A percentile compares a stretch with the other conserved stretches of the same genome.
Conservation (phyloP, 2,113 vertebrate species). For the Lipotes vexillifer region DNA sequence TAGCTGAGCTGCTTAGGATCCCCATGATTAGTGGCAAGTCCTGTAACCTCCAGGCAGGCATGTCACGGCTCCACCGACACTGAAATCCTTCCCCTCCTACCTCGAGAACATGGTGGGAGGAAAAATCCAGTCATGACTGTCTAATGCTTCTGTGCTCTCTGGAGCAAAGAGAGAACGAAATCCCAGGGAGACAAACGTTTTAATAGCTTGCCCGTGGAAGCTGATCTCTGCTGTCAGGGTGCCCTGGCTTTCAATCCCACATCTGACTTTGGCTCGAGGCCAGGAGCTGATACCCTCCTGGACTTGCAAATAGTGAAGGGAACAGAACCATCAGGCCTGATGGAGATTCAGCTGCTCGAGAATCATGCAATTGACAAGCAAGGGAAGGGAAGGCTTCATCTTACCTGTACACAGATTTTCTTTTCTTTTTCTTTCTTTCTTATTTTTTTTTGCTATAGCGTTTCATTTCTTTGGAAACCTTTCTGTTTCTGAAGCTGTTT, state of each 20-base stretch:
- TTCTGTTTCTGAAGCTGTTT: background rate
- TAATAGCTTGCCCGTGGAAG: background rate
- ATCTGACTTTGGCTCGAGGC: background rate
- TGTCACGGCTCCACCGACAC: background rate
- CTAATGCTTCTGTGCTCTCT: background rate
- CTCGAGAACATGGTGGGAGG: background rate
- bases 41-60: background rate
- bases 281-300: background rate
- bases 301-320: accelerated
- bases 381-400: accelerated
- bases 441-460: background rate
- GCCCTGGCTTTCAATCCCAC: background rate
- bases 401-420: background rate
- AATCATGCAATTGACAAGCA: background rate
- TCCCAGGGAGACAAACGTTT: background rate
- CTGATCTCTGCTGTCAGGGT: background rate
- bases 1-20: background rate
- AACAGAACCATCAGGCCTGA: accelerated
- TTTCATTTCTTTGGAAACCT: background rate
- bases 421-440: background rate
- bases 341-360: background rate
- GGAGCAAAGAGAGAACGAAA: background rate
- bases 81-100: background rate
- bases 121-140: background rate
- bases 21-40: background rate